These are phyloP conservation scores for Battus philenor DNA, from an alignment of 1,140 invertebrate species.

Conservation along the genomic window DNA sequence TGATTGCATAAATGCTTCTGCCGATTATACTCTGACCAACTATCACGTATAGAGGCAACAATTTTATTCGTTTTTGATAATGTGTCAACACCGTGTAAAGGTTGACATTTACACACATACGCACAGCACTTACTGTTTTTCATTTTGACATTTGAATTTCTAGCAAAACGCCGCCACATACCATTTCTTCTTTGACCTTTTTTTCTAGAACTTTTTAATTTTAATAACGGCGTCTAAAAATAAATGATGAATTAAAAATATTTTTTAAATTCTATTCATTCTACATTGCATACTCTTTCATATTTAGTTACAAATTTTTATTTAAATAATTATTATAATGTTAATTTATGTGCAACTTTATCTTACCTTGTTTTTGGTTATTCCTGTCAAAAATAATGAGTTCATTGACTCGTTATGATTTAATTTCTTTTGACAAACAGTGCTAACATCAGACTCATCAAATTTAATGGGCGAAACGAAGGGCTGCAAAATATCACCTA, in stretches of 20 bases:
- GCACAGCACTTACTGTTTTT: conserved; percentile 18
- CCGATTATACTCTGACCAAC: neutral
- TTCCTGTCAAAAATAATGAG: conserved; percentile 16
- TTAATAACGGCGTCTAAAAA: too few relatives aligned
- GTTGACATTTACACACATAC: neutral
- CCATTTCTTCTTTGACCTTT: too few relatives aligned
- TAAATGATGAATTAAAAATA: too few relatives aligned
- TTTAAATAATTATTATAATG: neutral
- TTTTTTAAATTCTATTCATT: too few relatives aligned
- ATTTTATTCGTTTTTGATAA: too few relatives aligned
- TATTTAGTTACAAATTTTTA: too few relatives aligned
- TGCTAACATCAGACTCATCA: conserved; percentile 28
- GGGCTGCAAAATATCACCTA: conserved; percentile 70
- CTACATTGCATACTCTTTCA: too few relatives aligned
- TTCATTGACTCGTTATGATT: conserved; percentile 16
- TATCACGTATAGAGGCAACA: too few relatives aligned
- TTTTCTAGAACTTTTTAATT: too few relatives aligned
- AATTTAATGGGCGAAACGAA: conserved; percentile 63
- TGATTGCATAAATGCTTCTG: conserved; percentile 3
- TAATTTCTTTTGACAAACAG: conserved; percentile 1
- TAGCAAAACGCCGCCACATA: neutral
- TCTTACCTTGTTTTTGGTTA: conserved; percentile 15
- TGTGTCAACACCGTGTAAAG: too few relatives aligned
- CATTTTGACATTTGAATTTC: conserved; percentile 11
- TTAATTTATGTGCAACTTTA: neutral